Evolutionary conservation across 1,140 invertebrate genomes (phyloP).

Genomic region (Berghia stephanieae): DNA sequence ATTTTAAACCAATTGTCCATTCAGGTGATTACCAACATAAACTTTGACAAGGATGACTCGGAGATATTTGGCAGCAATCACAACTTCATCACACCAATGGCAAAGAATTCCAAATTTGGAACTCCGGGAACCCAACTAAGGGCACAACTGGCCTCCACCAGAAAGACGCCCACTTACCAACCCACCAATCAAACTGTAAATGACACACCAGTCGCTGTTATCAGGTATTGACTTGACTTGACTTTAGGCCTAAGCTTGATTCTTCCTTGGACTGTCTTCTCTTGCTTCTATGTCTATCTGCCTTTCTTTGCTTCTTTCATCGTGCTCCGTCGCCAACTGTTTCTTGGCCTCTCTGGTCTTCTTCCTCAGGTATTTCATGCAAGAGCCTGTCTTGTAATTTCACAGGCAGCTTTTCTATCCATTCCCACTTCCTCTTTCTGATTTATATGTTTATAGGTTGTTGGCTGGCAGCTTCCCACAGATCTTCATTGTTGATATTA

Average conservation of each 20-base stretch:
- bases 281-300: no score
- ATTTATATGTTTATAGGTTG: no score
- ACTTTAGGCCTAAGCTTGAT: background rate
- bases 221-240: background rate
- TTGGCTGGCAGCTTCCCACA: no score
- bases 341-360: background rate
- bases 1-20: no score
- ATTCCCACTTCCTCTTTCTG: no score
- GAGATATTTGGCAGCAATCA: constrained; percentile 30
- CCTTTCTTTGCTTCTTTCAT: no score
- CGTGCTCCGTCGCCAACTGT: background rate
- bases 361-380: background rate
- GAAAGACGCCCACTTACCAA: background rate
- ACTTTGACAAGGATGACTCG: constrained; percentile 17
- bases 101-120: background rate
- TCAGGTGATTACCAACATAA: background rate
- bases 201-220: background rate
- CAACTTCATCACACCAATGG: constrained; percentile 21
- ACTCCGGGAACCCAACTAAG: background rate
- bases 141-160: constrained; percentile 8
- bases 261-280: no score
- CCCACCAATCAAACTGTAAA: background rate
- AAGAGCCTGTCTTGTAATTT: background rate
- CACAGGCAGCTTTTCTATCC: background rate
- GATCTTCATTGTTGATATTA: no score